Evolutionary conservation across 2,113 vertebrate species (phyloP).

Genomic region (Neopipo cinnamomea): DNA sequence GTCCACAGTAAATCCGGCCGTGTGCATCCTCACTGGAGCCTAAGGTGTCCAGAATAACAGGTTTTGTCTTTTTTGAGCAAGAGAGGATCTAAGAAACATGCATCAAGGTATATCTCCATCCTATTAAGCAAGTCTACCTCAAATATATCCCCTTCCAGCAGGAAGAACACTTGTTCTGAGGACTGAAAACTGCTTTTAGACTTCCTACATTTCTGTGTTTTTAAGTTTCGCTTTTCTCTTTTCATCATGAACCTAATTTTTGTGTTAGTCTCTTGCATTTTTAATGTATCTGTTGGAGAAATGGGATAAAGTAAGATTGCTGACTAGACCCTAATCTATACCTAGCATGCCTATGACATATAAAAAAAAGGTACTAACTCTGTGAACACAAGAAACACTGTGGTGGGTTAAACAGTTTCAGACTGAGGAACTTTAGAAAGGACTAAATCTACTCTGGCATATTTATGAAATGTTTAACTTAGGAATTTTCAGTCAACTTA

Average conservation of each 20-base stretch:
- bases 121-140: background rate
- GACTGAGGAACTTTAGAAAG: background rate
- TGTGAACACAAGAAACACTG: background rate
- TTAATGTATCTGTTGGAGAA: background rate
- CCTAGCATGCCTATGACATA: background rate
- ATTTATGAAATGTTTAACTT: background rate
- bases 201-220: background rate
- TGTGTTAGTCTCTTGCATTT: background rate
- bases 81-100: background rate
- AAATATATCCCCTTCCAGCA: background rate
- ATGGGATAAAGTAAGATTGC: background rate
- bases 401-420: background rate
- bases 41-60: background rate
- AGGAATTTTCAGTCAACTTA: background rate
- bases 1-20: background rate
- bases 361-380: background rate
- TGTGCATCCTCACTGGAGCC: background rate
- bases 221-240: background rate
- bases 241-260: background rate
- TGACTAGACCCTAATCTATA: background rate
- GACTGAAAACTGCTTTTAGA: background rate
- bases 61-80: background rate
- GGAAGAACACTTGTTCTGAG: background rate
- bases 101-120: background rate
- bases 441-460: background rate